Base-by-base conservation (phyloP, 2,113 vertebrate genomes). In the Paradoxurus hermaphroditus region DNA sequence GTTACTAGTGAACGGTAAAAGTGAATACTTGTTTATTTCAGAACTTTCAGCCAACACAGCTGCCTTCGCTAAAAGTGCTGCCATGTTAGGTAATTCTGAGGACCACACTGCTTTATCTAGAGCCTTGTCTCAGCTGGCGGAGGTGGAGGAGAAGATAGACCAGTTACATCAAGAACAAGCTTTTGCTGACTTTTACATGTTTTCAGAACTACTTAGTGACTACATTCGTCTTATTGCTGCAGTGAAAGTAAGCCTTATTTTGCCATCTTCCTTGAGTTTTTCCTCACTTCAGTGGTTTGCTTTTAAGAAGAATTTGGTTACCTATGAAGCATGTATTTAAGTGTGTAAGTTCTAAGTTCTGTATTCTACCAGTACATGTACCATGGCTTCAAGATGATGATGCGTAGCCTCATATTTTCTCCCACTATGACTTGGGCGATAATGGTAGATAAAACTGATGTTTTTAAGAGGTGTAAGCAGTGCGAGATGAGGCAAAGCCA, bases 101-200 rank as follows among this genome's bases (percentile, higher is more conserved):
- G 99, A 99, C 97, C 99, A 99, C 98, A 99, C 99, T 75, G 99
- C 99, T 72, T 98, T 99, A 51, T 99, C 99, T 25, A 99, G 99
- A 83, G 99, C 99, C 31, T 98, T 99, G 98, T 99, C 99, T 41
- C 99, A 99, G 98, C 99, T 99, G 97, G 99, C 99, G n/a, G 99
- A 99, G 94, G 99, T 99, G 97, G 99, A 99, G 98, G 99, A 99
- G 98, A 99, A 99, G 98, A 99, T 99, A 95, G 99, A 99, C 98
- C 99, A 99, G 90, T 99, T 99, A 96, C 99, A 99, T 98, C 99
- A 99, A 98, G 99, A 99, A 39, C 99, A 99, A 99, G 99, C 99
- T 97, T 99, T 99, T 98, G 99, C 99, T 5, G 99, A 99, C 99
- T 99, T 99, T 97, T 99, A 99, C 97, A 98, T 99, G 85, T 99